These are phyloP conservation scores for Neomonachus schauinslandi DNA, from an alignment of 2,113 vertebrate genomes.

Conservation along the genomic window DNA sequence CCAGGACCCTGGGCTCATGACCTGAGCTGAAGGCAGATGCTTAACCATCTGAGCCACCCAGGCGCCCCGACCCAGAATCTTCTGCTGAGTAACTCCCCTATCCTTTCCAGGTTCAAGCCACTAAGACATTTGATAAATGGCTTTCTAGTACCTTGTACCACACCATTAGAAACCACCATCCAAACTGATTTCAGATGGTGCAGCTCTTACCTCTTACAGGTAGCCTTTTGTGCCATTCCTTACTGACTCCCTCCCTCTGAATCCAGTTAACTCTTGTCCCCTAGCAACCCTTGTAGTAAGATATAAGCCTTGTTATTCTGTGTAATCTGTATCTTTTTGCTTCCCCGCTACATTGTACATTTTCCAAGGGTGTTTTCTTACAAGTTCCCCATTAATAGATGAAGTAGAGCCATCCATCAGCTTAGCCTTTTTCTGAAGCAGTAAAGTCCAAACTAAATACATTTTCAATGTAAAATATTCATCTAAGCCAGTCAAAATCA, in stretches of 20 bases:
- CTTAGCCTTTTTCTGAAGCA: background rate
- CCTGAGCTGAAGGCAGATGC: too few relatives aligned
- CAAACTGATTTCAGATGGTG: background rate
- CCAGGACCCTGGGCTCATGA: too few relatives aligned
- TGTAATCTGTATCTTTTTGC: background rate
- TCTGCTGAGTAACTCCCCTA: background rate
- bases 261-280: background rate
- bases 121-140: background rate
- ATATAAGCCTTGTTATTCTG: background rate
- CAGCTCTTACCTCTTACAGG: background rate
- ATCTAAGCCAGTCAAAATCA: background rate
- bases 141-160: background rate
- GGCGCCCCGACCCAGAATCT: background rate
- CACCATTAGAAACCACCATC: background rate
- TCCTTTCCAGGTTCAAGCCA: background rate
- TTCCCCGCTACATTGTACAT: background rate
- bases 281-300: background rate
- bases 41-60: too few relatives aligned
- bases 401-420: background rate
- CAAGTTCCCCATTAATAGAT: background rate
- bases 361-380: background rate
- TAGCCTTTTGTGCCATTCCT: background rate
- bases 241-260: background rate
- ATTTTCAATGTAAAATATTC: constrained; percentile 36
- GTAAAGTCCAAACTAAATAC: background rate